A percentile compares a stretch with the other conserved stretches of the same genome.
Evolutionary conservation across 1,140 invertebrate genomes (phyloP).

Genomic region (Acromyrmex charruanus): DNA sequence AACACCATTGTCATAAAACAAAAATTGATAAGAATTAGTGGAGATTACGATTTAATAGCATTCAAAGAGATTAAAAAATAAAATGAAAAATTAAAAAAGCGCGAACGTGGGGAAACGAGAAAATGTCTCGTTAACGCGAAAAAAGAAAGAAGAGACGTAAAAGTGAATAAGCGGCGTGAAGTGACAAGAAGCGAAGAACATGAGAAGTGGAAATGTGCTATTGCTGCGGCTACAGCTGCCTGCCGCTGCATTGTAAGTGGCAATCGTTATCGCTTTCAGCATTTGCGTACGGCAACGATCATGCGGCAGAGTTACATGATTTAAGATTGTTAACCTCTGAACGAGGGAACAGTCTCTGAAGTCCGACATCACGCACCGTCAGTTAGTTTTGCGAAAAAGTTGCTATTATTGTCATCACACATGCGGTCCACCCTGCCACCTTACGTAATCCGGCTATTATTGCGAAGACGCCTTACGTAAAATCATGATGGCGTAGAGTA

Average conservation of each 20-base stretch:
- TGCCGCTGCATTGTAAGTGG: conserved; percentile 36
- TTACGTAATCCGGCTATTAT: conserved; percentile 52
- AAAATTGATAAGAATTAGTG: not conserved
- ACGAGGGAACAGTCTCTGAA: not conserved
- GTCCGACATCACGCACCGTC: not conserved
- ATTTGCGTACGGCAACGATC: conserved; percentile 35
- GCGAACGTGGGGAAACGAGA: not conserved
- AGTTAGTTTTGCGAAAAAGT: conserved; percentile 10
- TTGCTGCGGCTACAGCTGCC: not conserved
- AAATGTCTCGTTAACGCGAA: not conserved
- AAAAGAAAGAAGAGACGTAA: conserved; percentile 2
- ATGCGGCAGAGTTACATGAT: conserved; percentile 36
- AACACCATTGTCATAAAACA: not conserved
- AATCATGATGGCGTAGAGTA: conserved; percentile 21
- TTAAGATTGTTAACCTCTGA: conserved; percentile 52
- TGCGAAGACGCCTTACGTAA: conserved; percentile 51
- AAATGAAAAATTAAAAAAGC: not conserved
- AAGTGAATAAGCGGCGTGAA: conserved; percentile 24
- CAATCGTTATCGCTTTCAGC: conserved; percentile 63
- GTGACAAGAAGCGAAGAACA: conserved; percentile 34
- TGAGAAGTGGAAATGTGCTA: conserved; percentile 14
- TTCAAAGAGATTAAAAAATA: conserved; percentile 17
- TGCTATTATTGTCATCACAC: conserved; percentile 52
- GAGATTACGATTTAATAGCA: not conserved
- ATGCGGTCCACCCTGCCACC: conserved; percentile 11